Evolutionary conservation across 2,888 invertebrate species (phyloP).

Genomic region (Andrena trimmerana): DNA sequence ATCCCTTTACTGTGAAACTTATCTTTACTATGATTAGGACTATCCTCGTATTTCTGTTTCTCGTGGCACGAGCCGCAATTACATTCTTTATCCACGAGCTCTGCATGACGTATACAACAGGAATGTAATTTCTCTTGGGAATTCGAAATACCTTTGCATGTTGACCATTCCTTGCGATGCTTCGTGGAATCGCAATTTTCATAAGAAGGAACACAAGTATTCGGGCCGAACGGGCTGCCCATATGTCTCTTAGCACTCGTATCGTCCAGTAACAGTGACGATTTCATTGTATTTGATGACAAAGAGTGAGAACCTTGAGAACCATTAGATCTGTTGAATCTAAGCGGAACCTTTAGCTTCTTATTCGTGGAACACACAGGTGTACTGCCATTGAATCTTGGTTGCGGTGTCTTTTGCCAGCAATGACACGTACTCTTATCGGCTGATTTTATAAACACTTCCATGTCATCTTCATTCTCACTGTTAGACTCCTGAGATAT

Average conservation of each 20-base stretch:
- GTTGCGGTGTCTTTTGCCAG: conserved; percentile 64
- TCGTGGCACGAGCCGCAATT: conserved; percentile 57
- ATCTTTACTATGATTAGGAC: conserved; percentile 50
- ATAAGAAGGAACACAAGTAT: conserved; percentile 21
- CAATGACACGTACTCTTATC: conserved; percentile 46
- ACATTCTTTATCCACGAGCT: conserved; percentile 58
- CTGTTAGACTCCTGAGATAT: conserved; percentile 54
- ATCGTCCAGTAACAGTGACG: conserved; percentile 32
- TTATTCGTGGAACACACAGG: conserved; percentile 74
- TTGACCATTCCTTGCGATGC: conserved; percentile 40
- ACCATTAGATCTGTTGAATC: conserved; percentile 38
- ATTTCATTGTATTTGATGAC: conserved; percentile 31
- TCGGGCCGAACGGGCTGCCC: conserved; percentile 17
- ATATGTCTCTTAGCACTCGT: not conserved
- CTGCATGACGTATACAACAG: conserved; percentile 67
- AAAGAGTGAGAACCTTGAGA: conserved; percentile 45
- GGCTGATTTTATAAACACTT: conserved; percentile 41
- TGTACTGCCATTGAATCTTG: conserved; percentile 65
- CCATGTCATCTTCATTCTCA: conserved; percentile 66
- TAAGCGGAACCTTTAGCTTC: conserved; percentile 69
- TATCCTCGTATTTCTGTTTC: conserved; percentile 46
- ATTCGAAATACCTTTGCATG: conserved; percentile 30
- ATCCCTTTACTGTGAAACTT: conserved; percentile 46
- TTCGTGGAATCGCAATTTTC: conserved; percentile 46
- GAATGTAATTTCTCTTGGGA: conserved; percentile 68